Conservation (phyloP, 2,113 vertebrate genomes). For the Paralichthys olivaceus region DNA sequence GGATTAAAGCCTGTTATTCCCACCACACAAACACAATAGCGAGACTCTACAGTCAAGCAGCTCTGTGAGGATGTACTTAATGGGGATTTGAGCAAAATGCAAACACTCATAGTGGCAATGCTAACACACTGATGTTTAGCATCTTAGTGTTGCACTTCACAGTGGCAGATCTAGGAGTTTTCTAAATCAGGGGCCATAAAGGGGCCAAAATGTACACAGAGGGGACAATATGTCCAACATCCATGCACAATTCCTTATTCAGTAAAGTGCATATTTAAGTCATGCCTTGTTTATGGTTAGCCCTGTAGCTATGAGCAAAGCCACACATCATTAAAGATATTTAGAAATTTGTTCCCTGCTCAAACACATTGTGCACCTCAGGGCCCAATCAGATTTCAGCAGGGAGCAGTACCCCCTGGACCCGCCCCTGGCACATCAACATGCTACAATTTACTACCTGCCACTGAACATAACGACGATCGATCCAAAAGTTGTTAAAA, state of each 20-base stretch:
- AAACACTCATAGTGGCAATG: not conserved
- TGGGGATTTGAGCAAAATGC: not conserved
- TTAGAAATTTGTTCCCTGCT: not conserved
- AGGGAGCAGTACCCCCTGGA: too few relatives aligned
- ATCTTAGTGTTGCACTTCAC: too few relatives aligned
- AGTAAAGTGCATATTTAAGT: not conserved
- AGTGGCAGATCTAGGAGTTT: not conserved
- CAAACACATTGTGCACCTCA: not conserved
- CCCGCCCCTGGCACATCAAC: not conserved
- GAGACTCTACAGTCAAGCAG: too few relatives aligned
- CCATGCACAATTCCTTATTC: not conserved
- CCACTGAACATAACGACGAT: not conserved
- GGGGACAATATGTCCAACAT: not conserved
- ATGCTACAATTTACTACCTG: not conserved
- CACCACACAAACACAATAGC: too few relatives aligned
- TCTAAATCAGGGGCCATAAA: too few relatives aligned
- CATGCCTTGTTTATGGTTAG: not conserved
- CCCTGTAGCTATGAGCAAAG: not conserved
- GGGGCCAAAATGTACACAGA: not conserved
- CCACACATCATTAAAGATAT: not conserved
- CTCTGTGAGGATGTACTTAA: not conserved
- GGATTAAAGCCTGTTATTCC: not conserved
- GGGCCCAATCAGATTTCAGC: too few relatives aligned
- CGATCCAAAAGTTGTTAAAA: constrained; percentile 1
- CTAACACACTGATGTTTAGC: not conserved